phyloP scores from a whole-genome alignment of 2,888 invertebrate species.

The Perdita meconis region DNA sequence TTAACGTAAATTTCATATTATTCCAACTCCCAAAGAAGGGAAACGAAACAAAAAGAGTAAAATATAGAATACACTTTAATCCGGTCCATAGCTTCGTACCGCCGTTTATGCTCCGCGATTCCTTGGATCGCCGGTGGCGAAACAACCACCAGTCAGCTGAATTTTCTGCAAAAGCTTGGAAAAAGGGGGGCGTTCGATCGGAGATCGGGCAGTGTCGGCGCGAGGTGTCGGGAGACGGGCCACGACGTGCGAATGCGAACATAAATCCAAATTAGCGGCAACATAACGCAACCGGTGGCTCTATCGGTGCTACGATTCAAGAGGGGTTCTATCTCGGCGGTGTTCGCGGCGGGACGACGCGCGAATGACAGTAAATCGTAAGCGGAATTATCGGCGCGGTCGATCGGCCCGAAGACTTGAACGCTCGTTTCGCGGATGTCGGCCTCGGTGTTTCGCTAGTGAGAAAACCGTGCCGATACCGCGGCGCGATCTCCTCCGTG shows the following conservation, averaged over 20 bases:
- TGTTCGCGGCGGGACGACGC: conserved; percentile 30
- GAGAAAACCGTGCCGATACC: conserved; percentile 42
- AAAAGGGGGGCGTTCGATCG: conserved; percentile 43
- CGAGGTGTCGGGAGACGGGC: conserved; percentile 53
- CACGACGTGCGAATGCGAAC: conserved; percentile 81
- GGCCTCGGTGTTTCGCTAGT: conserved; percentile 5
- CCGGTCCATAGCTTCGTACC: no score
- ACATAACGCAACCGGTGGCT: conserved; percentile 71
- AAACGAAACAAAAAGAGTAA: neutral
- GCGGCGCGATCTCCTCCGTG: conserved; percentile 25
- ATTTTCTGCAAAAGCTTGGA: conserved; percentile 33
- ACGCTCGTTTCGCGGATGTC: conserved; percentile 46
- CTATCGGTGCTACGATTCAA: conserved; percentile 63
- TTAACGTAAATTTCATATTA: neutral
- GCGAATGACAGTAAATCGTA: conserved; percentile 74
- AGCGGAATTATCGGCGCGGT: conserved; percentile 62
- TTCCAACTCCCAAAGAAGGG: neutral
- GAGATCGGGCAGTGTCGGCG: conserved; percentile 46
- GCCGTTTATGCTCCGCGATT: neutral
- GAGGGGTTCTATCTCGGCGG: conserved; percentile 40
- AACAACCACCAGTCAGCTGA: conserved; percentile 1
- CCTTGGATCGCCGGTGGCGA: conserved; percentile 1
- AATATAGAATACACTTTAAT: no score
- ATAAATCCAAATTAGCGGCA: conserved; percentile 84
- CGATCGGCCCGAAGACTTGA: conserved; percentile 56